Base-by-base conservation (phyloP, 2,113 vertebrate species). In the Microcebus ravelobensis region DNA sequence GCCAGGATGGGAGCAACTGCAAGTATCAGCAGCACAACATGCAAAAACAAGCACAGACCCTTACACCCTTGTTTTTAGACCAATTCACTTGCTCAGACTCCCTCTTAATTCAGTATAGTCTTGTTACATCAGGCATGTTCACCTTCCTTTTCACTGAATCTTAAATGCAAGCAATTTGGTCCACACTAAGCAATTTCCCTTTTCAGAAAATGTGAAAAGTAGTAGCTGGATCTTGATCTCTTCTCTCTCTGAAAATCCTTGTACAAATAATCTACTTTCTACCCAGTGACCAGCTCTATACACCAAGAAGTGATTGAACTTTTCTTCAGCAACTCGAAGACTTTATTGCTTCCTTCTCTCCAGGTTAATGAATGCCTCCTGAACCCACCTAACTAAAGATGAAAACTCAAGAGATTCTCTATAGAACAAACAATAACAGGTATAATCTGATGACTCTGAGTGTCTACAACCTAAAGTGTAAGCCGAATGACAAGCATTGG, bases 241-340 rank as follows among this genome's bases (percentile, higher is more conserved):
- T 80, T 85, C 31, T 67, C 42, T 59, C 39, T 92, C 88, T 80
- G 36, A 27, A 81, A 89, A 87, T 3, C 4, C n/a, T 73, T 50
- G 61, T 21, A 80, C 6, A 96, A 23, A 86, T 59, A 83, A 87
- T 11, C 29, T 48, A 42, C 25, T 65, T 91, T 79, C 55, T 79
- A 63, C 5, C 31, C 15, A 20, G 6, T 71, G 5, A 91, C 18
- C 25, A 36, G 21, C 29, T 48, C 17, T 90, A 18, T 68, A 23
- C 36, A 50, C 11, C 20, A 85, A 74, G 15, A 4, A 20, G 59
- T 80, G 6, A 36, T 84, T 8, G 73, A 79, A 17, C 17, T 83
- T 83, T 88, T 50, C 12, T 61, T 94, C 23, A 88, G 77, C 48
- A 94, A 61, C 25, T 95, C 48, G 90, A 42, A 85, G 27, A 79